phyloP scores from a whole-genome alignment of 1,140 invertebrate species.

The Argopecten irradians region DNA sequence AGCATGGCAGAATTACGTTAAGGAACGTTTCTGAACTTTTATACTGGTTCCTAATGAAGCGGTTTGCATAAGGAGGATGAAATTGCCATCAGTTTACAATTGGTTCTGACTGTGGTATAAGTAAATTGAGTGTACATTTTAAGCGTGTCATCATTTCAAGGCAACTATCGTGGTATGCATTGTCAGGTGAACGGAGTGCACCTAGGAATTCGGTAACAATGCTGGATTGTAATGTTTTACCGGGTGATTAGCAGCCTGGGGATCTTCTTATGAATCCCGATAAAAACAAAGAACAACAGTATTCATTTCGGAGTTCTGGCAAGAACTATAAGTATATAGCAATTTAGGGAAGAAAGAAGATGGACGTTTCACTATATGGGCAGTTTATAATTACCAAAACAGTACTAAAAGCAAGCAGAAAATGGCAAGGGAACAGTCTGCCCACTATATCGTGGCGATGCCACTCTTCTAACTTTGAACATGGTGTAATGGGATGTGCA shows the following conservation, averaged over 20 bases:
- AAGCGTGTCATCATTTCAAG: too few species aligned
- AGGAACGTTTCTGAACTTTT: too few species aligned
- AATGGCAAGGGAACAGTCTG: not conserved
- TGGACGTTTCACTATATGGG: slow-evolving; percentile 9
- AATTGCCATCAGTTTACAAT: too few species aligned
- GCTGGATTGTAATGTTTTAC: not conserved
- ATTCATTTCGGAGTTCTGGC: not conserved
- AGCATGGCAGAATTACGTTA: too few species aligned
- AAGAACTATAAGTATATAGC: not conserved
- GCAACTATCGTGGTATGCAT: not conserved
- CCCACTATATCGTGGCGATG: not conserved
- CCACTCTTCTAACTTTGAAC: not conserved
- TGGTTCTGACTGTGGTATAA: too few species aligned
- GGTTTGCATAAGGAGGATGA: too few species aligned
- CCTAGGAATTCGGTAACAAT: not conserved
- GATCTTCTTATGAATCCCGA: not conserved
- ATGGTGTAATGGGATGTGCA: not conserved
- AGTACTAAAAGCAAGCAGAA: not conserved
- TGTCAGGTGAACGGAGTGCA: not conserved
- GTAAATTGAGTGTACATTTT: too few species aligned
- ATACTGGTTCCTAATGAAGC: too few species aligned
- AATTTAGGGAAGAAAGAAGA: not conserved
- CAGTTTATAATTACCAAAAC: slow-evolving; percentile 11
- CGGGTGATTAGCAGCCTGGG: not conserved
- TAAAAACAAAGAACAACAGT: slow-evolving; percentile 13